Percentiles rank a stretch among this genome's conserved stretches.
Conservation (phyloP, 2,888 invertebrate genomes). For the Hemistola chrysoprasaria region DNA sequence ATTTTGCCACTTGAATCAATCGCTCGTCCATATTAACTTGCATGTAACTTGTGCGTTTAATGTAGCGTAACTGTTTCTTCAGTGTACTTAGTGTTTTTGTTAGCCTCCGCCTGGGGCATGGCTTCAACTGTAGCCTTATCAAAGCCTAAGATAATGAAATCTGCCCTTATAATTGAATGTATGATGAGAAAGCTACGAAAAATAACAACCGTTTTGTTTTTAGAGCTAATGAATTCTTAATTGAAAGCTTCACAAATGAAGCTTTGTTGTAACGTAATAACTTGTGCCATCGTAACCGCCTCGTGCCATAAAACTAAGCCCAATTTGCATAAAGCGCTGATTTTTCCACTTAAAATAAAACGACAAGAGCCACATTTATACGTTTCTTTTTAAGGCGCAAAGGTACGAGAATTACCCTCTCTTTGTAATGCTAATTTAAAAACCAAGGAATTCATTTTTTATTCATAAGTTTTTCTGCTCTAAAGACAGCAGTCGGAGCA, state of each 20-base stretch:
- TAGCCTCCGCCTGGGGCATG: constrained; percentile 6
- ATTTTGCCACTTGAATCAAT: constrained; percentile 56
- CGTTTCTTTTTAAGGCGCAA: constrained; percentile 70
- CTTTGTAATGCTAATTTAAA: constrained; percentile 81
- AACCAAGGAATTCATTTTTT: constrained; percentile 81
- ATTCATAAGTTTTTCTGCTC: constrained; percentile 81
- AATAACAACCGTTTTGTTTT: neutral
- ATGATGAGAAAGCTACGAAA: constrained; percentile 3
- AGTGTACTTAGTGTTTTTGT: constrained; percentile 38
- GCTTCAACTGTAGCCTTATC: constrained; percentile 18
- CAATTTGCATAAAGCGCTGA: constrained; percentile 53
- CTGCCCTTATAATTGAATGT: constrained; percentile 5
- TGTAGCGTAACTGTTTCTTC: constrained; percentile 43
- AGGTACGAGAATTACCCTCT: constrained; percentile 78
- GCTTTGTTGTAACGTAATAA: too few species aligned
- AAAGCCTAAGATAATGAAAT: constrained; percentile 7
- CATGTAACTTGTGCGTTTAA: constrained; percentile 46
- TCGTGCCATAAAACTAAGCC: constrained; percentile 13
- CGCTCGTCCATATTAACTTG: constrained; percentile 44
- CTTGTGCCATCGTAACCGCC: too few species aligned
- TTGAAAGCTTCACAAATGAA: too few species aligned
- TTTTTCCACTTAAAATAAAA: constrained; percentile 68
- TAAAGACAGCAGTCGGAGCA: constrained; percentile 73
- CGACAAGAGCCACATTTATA: constrained; percentile 67
- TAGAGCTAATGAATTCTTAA: too few species aligned